Evolutionary conservation across 2,888 invertebrate genomes (phyloP).

Genomic region (Gastrophysa polygoni): DNA sequence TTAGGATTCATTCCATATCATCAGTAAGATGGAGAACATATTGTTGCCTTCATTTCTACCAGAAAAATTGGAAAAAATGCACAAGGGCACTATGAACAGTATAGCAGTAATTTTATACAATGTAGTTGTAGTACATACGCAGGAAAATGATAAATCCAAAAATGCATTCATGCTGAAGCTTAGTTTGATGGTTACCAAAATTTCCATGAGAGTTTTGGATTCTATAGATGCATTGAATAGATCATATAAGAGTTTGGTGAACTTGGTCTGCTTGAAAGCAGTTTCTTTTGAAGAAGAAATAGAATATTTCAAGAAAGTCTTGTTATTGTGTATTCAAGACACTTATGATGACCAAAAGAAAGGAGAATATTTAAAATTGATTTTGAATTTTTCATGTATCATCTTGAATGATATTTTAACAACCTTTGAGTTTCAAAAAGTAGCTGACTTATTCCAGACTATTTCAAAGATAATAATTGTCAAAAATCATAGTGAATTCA

Average conservation of each 20-base stretch:
- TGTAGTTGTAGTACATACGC: constrained; percentile 7
- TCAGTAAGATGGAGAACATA: constrained; percentile 19
- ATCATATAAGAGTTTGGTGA: constrained; percentile 19
- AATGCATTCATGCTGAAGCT: constrained; percentile 16
- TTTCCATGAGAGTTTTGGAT: constrained; percentile 17
- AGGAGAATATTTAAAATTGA: constrained; percentile 18
- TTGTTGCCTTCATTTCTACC: constrained; percentile 18
- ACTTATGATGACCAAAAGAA: background rate
- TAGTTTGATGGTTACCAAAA: constrained; percentile 13
- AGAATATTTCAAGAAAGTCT: constrained; percentile 18
- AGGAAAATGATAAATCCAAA: constrained; percentile 1
- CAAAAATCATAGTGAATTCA: constrained; percentile 19
- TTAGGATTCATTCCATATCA: constrained; percentile 12
- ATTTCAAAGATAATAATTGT: constrained; percentile 3
- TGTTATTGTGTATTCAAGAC: background rate
- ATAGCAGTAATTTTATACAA: constrained; percentile 23
- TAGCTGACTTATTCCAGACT: constrained; percentile 19
- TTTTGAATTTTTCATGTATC: constrained; percentile 21
- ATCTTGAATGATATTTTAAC: constrained; percentile 23
- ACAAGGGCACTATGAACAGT: constrained; percentile 16
- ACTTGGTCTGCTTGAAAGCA: constrained; percentile 11
- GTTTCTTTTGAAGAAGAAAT: constrained; percentile 11
- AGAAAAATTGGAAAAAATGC: constrained; percentile 6
- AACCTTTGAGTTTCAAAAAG: constrained; percentile 24
- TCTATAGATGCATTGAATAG: constrained; percentile 6